Evolutionary conservation across 2,113 vertebrate genomes (phyloP), one percentile per base, ranked within the genome.

Genomic region (Microtus richardsoni): DNA sequence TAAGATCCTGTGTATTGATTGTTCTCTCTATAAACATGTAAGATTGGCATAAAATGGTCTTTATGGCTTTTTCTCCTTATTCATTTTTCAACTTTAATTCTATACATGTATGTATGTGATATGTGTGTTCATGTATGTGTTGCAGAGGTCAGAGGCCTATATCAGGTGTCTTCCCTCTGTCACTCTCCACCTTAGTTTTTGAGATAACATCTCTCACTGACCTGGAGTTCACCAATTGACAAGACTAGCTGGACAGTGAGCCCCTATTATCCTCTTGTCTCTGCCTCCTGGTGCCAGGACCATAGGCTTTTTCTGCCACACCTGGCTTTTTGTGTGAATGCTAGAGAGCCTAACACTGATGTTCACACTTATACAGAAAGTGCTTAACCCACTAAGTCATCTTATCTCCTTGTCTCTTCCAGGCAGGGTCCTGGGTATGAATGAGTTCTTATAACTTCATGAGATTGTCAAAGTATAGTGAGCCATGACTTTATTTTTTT

Each of bases 1-100:
- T 86, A 52, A 89, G 75, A 75, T 85, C 75, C 62, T 54, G 12
- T 66, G 39, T 62, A 64, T 96, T 82, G 71, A 66, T 54, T 95
- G 96, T 75, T 73, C 96, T 75, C 89, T 91, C 73, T 94, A 41
- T 6, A 93, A 92, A 96, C 74, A 22, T 86, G 80, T 28, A 70
- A 36, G 19, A 19, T 77, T 86, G 44, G 17, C 64, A 91, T 91
- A 74, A 83, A 89, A 92, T 92, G 2, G 92, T 86, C 83, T 93
- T 17, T 91, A 77, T 39, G n/a, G 7, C 0, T 47, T 54, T 19
- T 54, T 54, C 47, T 54, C 21, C 7, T 58, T 5, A 26, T 68
- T 44, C 2, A 47, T 77, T 47, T 77, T 62, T 39, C 60, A 41
- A 16, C 24, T 28, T 41, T 28, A 17, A 41, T 41, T 41, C 21